Base-by-base conservation (phyloP, 2,888 invertebrate genomes). In the Blastobasis adustella region DNA sequence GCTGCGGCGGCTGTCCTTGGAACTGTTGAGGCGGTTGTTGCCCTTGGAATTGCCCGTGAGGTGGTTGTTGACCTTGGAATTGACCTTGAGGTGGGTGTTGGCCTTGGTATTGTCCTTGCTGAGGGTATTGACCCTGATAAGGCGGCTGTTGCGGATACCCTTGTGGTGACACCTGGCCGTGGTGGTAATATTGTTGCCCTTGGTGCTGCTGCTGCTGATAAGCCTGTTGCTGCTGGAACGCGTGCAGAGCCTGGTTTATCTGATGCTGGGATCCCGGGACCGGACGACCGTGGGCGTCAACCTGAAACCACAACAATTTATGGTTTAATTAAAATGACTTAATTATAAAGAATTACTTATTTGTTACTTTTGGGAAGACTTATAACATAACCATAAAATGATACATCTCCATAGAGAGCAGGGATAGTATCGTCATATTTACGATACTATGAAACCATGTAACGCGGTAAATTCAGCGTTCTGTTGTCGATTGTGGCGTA, bases 251-350 rank as follows among this genome's bases (percentile, higher is more conserved):
- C 57, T 79, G 80, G 38, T 82, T 76, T 39, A 85, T 75, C 58
- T 89, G 85, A 55, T 82, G 82, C 50, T 83, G 74, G 0, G 82
- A 76, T 5, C 85, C 85, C 3, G 87, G 83, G 4, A 85, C 50
- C 0, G 85, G 82, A 6, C 76, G 76, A 7, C 86, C 86, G 52
- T 84, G 77, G 8, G 76, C 77, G 59, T 83, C 86, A 54, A 87
- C 74, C 87, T 87, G 58, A 9, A 55, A 58, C 4, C 8, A 37
- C 10, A 23, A 23, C 1, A 23, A 23, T 23, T 23, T 23, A 23
- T 23, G 3, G 23, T 23, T 23, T 23, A 23, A 23, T 23, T 23
- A 23, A n/a, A 23, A 23, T 23, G 3, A 23, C 23, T 23, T 3
- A 23, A 23, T 23, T 23, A 23, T 2, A 23, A 23, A 23, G 1